Evolutionary conservation across 2,797 vertebrate species (phyloP), one percentile per base, ranked within the genome.

Genomic region (Darevskia mixta): DNA sequence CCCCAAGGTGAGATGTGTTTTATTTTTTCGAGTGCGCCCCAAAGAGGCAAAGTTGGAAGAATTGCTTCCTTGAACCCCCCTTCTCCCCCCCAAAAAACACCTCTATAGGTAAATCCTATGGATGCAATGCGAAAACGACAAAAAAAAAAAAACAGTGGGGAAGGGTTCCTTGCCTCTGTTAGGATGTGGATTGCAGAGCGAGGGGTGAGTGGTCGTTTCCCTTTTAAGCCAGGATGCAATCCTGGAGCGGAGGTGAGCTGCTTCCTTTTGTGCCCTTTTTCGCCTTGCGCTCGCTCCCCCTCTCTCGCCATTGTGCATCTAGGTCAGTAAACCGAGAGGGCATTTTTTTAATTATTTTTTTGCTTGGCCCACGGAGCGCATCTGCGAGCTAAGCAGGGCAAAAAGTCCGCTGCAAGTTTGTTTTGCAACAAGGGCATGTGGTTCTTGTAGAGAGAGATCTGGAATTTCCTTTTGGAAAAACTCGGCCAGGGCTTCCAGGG

Each of bases 381-480:
- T 83, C 58, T 84, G 82, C 71, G 49, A 43, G 25, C n/a, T 35
- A 27, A 78, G 43, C 83, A 69, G 82, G 72, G 90, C 83, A 15
- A 87, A 85, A 88, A 93, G 32, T 86, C 69, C 55, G 69, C 3
- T 0, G 38, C 49, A 82, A 81, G 81, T 88, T 88, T 88, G 67
- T 75, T 66, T 86, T 81, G 73, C 81, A 38, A 3, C 81, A 15
- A 85, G 88, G 90, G 84, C 85, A 29, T 71, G 91, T 73, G 72
- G 87, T 91, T 83, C 92, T 92, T 64, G 61, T 13, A 82, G 89
- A 88, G 88, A 87, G 91, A 87, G 90, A 86, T 85, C 83, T 92
- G 93, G 92, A 49, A 93, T 95, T 95, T 95, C 95, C 95, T 96
- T 78, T 89, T 91, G 89, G 88, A 64, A 69, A 92, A 82, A 32